Conservation (phyloP, 2,113 vertebrate genomes). For the Chamaea fasciata region DNA sequence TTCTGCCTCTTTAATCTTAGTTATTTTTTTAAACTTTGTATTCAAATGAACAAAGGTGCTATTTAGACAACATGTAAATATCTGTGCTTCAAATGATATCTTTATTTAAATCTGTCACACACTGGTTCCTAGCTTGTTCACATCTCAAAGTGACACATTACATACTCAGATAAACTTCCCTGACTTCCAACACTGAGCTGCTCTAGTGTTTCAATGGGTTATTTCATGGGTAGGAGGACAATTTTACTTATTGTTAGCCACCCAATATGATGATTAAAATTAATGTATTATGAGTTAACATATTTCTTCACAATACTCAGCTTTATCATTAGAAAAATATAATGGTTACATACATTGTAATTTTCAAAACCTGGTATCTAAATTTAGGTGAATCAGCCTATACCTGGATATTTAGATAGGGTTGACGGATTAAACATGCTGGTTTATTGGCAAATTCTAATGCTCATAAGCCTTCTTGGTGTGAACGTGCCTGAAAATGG, state of each 20-base stretch:
- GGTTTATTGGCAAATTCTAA: background rate
- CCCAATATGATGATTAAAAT: background rate
- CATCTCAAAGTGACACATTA: background rate
- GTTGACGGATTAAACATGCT: rapidly evolving
- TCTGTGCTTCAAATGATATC: background rate
- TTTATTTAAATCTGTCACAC: background rate
- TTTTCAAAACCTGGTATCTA: background rate
- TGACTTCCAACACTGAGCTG: background rate
- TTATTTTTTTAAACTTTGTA: background rate
- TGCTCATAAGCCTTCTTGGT: background rate
- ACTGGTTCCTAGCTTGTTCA: background rate
- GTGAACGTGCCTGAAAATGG: background rate
- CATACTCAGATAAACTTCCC: background rate
- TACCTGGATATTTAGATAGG: background rate
- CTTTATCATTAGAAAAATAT: background rate
- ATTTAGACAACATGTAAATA: background rate
- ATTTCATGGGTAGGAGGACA: background rate
- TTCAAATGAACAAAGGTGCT: background rate
- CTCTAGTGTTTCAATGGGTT: background rate
- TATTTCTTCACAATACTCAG: background rate
- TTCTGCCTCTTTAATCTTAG: background rate
- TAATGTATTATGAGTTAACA: background rate
- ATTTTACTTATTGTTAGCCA: background rate
- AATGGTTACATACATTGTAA: background rate
- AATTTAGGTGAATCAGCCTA: background rate